A percentile compares a stretch with the other conserved stretches of the same genome.
These are phyloP conservation scores for Ascaphus truei DNA, from an alignment of 2,113 vertebrate species.

Conservation along the genomic window DNA sequence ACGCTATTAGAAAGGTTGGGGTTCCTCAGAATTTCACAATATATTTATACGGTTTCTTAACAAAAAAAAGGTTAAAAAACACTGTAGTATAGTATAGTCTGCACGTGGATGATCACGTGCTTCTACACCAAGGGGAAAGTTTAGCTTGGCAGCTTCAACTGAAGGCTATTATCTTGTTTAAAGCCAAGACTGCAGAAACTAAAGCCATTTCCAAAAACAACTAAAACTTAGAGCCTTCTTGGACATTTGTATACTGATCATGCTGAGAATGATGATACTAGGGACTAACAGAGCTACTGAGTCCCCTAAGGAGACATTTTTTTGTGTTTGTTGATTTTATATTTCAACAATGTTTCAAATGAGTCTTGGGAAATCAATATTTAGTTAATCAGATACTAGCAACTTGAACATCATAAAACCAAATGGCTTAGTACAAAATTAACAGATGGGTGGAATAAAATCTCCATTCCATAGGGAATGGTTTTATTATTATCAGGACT, in stretches of 20 bases:
- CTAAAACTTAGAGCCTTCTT: slow-evolving; percentile 55
- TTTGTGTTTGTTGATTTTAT: slow-evolving; percentile 47
- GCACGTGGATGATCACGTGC: slow-evolving; percentile 71
- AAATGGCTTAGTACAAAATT: not conserved
- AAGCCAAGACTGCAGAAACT: slow-evolving; percentile 66
- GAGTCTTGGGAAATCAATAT: slow-evolving; percentile 24
- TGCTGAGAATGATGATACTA: slow-evolving; percentile 52
- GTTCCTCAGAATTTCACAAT: no score
- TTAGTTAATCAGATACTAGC: slow-evolving; percentile 28
- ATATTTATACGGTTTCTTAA: no score
- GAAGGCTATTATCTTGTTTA: slow-evolving; percentile 57
- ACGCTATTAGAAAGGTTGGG: no score
- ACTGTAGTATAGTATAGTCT: slow-evolving; percentile 56
- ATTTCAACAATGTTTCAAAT: slow-evolving; percentile 41
- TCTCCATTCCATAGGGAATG: no score
- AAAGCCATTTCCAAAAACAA: slow-evolving; percentile 71
- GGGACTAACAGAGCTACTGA: slow-evolving; percentile 50
- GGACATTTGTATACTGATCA: slow-evolving; percentile 53
- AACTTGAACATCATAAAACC: not conserved
- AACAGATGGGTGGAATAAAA: no score
- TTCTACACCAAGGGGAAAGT: slow-evolving; percentile 70
- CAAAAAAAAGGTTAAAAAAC: no score
- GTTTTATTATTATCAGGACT: no score
- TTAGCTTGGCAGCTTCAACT: slow-evolving; percentile 64
- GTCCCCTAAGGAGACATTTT: slow-evolving; percentile 42